Evolutionary conservation across 1,140 invertebrate species (phyloP), one percentile per base, ranked within the genome.

Genomic region (Drosophila truncata): DNA sequence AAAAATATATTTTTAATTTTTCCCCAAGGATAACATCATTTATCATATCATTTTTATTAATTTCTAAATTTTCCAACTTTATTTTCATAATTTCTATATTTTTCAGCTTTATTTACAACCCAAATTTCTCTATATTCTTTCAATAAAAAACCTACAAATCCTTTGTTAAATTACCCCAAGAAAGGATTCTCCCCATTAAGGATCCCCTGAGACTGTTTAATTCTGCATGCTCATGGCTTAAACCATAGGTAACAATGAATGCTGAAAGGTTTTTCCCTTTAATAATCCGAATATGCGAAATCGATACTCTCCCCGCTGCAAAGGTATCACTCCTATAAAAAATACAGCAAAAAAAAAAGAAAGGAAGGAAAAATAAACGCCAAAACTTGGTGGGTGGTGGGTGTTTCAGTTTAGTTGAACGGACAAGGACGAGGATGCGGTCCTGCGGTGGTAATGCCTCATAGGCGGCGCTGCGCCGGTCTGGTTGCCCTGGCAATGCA

Each of bases 401-500:
- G 55, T 29, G 55, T 13, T 10, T 4, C 25, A 10, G 16, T 64
- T 49, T 27, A 65, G 49, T 44, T 57, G 35, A 20, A 18, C n/a
- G 46, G 44, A 50, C 18, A 6, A 18, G 59, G 42, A 18, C n/a
- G 16, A 27, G 23, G 23, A 20, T 10, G 41, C n/a, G n/a, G 37
- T 35, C 16, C 35, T 25, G 13, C 16, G 55, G 23, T 58, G 55
- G 37, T 13, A 13, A 52, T 49, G 27, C 42, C 18, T 62, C 58
- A 60, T 69, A 61, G 80, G 76, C 27, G 80, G 76, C 27, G 27
- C 75, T 50, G 60, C 42, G 4, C 7, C 47, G 50, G 57, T 47
- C 61, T 55, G 66, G 79, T 82, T 80, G 78, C 46, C 79, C 25
- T 64, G 64, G 76, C 52, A 58, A 87, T 63, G 49, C 58, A 67